phyloP scores from a whole-genome alignment of 1,140 invertebrate species.

The Bathynomus jamesi region DNA sequence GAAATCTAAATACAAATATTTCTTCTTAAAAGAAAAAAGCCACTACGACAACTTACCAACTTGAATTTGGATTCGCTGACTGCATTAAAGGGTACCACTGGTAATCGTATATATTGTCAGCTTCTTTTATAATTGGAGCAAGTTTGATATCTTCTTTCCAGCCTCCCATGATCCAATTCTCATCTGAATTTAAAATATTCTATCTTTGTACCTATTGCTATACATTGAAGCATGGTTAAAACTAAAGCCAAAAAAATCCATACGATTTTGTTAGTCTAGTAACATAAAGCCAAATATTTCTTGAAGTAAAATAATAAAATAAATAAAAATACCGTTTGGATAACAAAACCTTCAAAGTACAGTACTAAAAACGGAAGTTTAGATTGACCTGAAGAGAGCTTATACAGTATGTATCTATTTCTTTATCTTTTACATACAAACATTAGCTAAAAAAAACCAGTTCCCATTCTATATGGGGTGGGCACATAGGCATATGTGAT shows the following conservation, averaged over 20 bases:
- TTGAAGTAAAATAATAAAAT: neutral
- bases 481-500: no score
- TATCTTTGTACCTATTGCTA: neutral
- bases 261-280: neutral
- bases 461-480: no score
- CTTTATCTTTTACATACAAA: no score
- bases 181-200: neutral
- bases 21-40: no score
- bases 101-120: neutral
- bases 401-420: no score
- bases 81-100: neutral
- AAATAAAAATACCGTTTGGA: neutral
- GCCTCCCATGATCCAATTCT: neutral
- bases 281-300: neutral
- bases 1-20: neutral
- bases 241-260: neutral
- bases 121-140: neutral
- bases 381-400: no score
- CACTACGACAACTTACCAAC: neutral
- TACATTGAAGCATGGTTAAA: neutral
- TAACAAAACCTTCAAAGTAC: no score
- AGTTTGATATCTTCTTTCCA: neutral
- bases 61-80: neutral
- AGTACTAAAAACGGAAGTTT: no score
- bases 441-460: no score